Percentiles rank a stretch among this genome's conserved stretches.
These are phyloP conservation scores for Drosophila ogumai DNA, from an alignment of 1,140 invertebrate species.

Conservation along the genomic window DNA sequence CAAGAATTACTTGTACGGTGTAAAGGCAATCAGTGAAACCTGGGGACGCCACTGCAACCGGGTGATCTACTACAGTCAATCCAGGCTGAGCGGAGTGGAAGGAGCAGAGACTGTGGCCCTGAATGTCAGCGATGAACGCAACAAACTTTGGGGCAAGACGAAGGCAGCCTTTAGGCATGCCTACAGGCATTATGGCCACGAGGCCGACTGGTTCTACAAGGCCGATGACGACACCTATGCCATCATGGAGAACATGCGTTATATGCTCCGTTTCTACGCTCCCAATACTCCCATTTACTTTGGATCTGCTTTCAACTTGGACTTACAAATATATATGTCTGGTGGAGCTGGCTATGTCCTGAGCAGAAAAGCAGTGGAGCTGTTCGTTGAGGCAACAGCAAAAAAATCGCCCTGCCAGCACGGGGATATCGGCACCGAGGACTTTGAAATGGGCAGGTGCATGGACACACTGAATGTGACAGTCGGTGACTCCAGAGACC, in stretches of 20 bases:
- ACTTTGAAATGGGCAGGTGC: slow-evolving; percentile 97
- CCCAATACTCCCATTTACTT: slow-evolving; percentile 92
- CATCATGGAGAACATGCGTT: slow-evolving; percentile 95
- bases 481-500: slow-evolving; percentile 95
- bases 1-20: slow-evolving; percentile 91
- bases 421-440: slow-evolving; percentile 91
- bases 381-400: slow-evolving; percentile 90
- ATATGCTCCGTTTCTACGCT: slow-evolving; percentile 92
- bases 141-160: slow-evolving; percentile 96
- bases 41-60: slow-evolving; percentile 97
- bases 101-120: slow-evolving; percentile 89
- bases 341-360: slow-evolving; percentile 97
- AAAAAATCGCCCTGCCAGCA: slow-evolving; percentile 89
- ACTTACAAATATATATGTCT: slow-evolving; percentile 95
- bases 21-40: slow-evolving; percentile 97
- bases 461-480: slow-evolving; percentile 92
- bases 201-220: slow-evolving; percentile 97
- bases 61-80: slow-evolving; percentile 94
- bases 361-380: slow-evolving; percentile 89
- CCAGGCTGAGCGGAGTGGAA: slow-evolving; percentile 92
- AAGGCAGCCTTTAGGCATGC: slow-evolving; percentile 96
- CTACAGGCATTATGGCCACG: slow-evolving; percentile 91
- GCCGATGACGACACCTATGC: slow-evolving; percentile 98
- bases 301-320: slow-evolving; percentile 93
- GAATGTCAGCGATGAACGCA: slow-evolving; percentile 92